Base-by-base conservation (phyloP, 2,888 invertebrate species). In the Philopedon plagiatum region DNA sequence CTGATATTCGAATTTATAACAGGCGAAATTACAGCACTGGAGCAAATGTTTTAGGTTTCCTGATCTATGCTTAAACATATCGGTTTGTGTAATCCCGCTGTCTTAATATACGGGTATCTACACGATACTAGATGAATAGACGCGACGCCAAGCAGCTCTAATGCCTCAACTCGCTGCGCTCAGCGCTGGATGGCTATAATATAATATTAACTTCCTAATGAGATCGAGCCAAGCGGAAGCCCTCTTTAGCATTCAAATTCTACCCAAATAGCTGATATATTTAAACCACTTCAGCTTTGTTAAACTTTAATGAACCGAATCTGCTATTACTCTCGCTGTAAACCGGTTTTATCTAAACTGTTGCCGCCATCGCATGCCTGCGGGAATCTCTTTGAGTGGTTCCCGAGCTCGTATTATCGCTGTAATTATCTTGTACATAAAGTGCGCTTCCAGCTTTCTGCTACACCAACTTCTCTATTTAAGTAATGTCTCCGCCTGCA, bases 371-470 rank as follows among this genome's bases (percentile, higher is more conserved):
- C 39, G 32, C 46, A 61, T 32, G 57, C 65, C 46, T 56, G 34
- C 18, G 57, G 65, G 32, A 65, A 44, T 57, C 34, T 56, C 65
- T 65, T 57, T 65, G 57, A 34, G 57, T 46, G 65, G 32, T 57
- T 57, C 46, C 56, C 56, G 65, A 5, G 46, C 29, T 57, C 41
- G 18, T 37, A 67, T 67, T 67, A 67, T 67, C 60, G 60, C 66
- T 46, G 46, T 67, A 67, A 67, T 67, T 67, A 67, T 67, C 60
- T 67, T 67, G 67, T 49, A 67, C 44, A 37, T 60, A 60, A 67
- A 67, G 67, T 49, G 67, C 26, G 67, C 67, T 60, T 67, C 51
- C 63, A 37, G 51, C 63, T 23, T 49, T 51, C 51, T 34, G 63
- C 34, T 19, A 21, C 23, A 13, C 51, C 46, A 61, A 29, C 44